Evolutionary conservation across 1,140 invertebrate genomes (phyloP).

Genomic region (Semibalanus balanoides): DNA sequence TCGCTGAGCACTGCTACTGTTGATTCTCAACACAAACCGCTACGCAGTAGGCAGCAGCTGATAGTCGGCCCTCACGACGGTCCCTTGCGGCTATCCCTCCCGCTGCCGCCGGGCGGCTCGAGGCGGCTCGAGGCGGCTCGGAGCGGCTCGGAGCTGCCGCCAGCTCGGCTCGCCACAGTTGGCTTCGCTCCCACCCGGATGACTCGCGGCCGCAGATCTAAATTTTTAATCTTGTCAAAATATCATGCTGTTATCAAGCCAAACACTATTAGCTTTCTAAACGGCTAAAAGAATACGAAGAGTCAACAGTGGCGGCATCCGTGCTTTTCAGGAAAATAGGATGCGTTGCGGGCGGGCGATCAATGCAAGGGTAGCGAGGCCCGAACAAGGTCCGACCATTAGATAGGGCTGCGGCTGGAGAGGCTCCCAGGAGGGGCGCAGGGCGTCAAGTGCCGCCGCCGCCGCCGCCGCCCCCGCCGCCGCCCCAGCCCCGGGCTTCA

Average conservation of each 20-base stretch:
- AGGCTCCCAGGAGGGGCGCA: no score
- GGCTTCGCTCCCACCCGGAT: background rate
- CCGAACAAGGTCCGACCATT: background rate
- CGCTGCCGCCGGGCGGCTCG: no score
- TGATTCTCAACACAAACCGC: no score
- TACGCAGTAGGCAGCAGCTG: no score
- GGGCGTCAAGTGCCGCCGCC: no score
- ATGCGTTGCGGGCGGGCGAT: background rate
- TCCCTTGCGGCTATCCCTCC: no score
- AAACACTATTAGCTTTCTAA: constrained; percentile 1
- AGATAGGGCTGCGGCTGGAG: background rate
- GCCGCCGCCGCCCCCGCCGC: no score
- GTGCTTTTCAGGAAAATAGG: background rate
- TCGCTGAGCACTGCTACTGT: no score
- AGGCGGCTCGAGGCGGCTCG: no score
- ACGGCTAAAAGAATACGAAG: background rate
- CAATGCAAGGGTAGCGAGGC: background rate
- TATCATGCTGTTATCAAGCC: background rate
- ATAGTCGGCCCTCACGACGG: no score
- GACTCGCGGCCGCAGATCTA: background rate
- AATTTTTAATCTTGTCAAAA: constrained; percentile 1
- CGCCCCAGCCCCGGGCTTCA: no score
- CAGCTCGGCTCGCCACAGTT: background rate
- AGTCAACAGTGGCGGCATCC: background rate
- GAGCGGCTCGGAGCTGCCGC: background rate